Base-by-base conservation (phyloP, 2,797 vertebrate species). In the Hydrophis major region DNA sequence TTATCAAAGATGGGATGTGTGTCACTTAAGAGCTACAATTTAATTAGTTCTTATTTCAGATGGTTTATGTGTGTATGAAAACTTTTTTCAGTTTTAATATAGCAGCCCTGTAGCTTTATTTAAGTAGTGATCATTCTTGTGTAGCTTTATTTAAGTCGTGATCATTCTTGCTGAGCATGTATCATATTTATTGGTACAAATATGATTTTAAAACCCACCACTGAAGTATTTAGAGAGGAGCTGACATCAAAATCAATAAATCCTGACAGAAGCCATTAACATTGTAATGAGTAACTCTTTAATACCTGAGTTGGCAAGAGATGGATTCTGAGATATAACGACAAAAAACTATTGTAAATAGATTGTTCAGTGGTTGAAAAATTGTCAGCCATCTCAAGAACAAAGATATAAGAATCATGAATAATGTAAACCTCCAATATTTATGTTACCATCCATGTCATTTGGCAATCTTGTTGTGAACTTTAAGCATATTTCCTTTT, bases 161-260 rank as follows among this genome's bases (percentile, higher is more conserved):
- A 94, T 94, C 95, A 95, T 96, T 96, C 92, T 32, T 92, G 94
- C 93, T 90, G 87, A 96, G 94, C 28, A 50, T 94, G 94, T 94
- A 94, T 92, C 96, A 91, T 94, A 96, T 96, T 93, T 89, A 42
- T 16, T n/a, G 89, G 18, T 90, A 78, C 95, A 96, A 96, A 95
- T 95, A 93, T 96, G 27, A 95, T 94, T 94, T 12, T 12, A 86
- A 96, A 97, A 97, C 96, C 95, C 96, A 96, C 93, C 96, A 95
- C 97, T 89, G 97, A 96, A 96, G 97, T 94, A 96, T 97, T 96
- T 97, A 92, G 93, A 93, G 95, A 95, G 93, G 95, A 95, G 96
- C 93, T 97, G 98, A 98, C 97, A 97, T 96, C 90, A 66, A 83
- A 96, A 98, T 98, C 98, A 97, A 98, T 98, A 97, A 86, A 86